Evolutionary conservation across 2,113 vertebrate species (phyloP).

Genomic region (Pyrgilauda ruficollis): DNA sequence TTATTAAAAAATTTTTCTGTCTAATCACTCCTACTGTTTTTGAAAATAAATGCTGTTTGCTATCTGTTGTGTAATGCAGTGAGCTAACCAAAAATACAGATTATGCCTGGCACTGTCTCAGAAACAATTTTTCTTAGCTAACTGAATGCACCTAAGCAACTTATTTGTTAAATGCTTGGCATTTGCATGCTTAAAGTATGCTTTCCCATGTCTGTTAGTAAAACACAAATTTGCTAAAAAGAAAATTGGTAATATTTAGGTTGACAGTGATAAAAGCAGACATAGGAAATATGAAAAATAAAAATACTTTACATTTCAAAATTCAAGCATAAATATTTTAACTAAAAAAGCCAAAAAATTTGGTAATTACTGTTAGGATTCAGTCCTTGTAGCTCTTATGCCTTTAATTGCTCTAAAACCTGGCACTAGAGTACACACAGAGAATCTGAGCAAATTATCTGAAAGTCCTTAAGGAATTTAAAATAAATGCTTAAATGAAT

Average conservation of each 20-base stretch:
- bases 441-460: background rate
- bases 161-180: background rate
- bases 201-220: background rate
- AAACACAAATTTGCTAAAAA: background rate
- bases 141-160: background rate
- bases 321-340: background rate
- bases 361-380: background rate
- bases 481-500: constrained; percentile 28
- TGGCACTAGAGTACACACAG: background rate
- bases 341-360: background rate
- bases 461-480: constrained; percentile 6
- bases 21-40: background rate
- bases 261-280: background rate
- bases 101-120: background rate
- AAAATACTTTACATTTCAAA: background rate
- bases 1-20: background rate
- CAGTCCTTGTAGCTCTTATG: background rate
- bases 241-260: background rate
- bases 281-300: background rate
- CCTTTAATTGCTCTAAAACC: background rate
- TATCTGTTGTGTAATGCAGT: background rate
- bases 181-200: background rate
- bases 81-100: background rate
- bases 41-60: background rate
- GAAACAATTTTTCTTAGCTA: background rate